phyloP scores from a whole-genome alignment of 2,113 vertebrate species.

The Anarrhichthys ocellatus region DNA sequence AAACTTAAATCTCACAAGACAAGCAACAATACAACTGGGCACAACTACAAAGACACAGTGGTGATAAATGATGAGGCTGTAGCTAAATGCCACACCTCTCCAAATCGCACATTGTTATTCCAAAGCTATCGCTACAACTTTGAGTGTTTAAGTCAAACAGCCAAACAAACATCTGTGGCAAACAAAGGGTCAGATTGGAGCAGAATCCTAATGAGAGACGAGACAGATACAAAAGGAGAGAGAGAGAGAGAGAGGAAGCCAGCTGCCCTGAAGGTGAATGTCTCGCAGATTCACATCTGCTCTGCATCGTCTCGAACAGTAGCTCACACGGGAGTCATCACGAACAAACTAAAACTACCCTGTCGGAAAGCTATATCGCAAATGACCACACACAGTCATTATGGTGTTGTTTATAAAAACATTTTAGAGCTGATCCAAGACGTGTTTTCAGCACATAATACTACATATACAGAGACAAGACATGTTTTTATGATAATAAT shows the following conservation, averaged over 20 bases:
- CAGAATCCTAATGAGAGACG: constrained; percentile 59
- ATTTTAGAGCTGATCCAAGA: neutral
- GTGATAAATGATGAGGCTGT: constrained; percentile 4
- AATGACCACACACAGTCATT: neutral
- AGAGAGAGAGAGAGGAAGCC: neutral
- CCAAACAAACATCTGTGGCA: constrained; percentile 54
- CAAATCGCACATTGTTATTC: constrained; percentile 37
- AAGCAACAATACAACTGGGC: constrained; percentile 1
- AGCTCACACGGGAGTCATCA: constrained; percentile 22
- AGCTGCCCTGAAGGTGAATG: constrained; percentile 55
- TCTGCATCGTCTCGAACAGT: constrained; percentile 37
- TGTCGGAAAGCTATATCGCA: constrained; percentile 29
- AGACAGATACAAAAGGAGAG: neutral
- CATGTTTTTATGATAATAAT: too few relatives aligned
- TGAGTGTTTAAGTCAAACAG: constrained; percentile 39
- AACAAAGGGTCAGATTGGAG: constrained; percentile 42
- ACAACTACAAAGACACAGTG: constrained; percentile 9
- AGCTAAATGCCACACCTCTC: constrained; percentile 7
- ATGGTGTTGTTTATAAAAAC: neutral
- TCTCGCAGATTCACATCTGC: constrained; percentile 53
- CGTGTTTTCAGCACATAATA: neutral
- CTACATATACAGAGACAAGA: too few relatives aligned
- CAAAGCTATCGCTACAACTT: constrained; percentile 40
- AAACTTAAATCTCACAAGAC: constrained; percentile 16
- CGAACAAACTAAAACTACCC: neutral